phyloP scores from a whole-genome alignment of 2,113 vertebrate species.

The Nannospalax galili region DNA sequence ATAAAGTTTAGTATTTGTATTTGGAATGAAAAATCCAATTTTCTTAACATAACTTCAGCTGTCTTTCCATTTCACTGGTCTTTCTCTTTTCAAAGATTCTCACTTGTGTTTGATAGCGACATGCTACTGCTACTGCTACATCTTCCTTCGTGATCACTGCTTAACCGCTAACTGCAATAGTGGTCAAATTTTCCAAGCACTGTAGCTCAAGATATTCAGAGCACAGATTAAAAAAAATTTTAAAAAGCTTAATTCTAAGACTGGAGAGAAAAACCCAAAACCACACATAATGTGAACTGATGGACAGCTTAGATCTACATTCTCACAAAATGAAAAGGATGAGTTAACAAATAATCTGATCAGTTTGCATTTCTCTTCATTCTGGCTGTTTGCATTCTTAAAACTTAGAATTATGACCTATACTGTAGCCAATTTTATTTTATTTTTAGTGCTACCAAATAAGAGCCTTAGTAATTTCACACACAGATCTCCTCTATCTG shows the following conservation, averaged over 20 bases:
- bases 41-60: background rate
- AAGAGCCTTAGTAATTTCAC: background rate
- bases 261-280: background rate
- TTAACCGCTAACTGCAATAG: background rate
- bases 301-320: background rate
- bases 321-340: background rate
- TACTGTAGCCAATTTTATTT: background rate
- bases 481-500: background rate
- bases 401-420: background rate
- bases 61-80: background rate
- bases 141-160: background rate
- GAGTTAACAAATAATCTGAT: background rate
- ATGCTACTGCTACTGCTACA: background rate
- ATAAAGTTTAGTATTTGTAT: background rate
- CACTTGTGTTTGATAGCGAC: too few relatives aligned
- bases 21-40: background rate
- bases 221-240: background rate
- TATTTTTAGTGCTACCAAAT: background rate
- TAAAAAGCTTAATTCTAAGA: background rate
- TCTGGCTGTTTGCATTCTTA: background rate
- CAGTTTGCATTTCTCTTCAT: background rate
- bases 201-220: background rate
- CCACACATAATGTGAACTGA: background rate
- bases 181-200: background rate
- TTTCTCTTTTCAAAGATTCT: slow-evolving; percentile 11